Base-by-base conservation (phyloP, 2,113 vertebrate genomes). In the Etheostoma cragini region DNA sequence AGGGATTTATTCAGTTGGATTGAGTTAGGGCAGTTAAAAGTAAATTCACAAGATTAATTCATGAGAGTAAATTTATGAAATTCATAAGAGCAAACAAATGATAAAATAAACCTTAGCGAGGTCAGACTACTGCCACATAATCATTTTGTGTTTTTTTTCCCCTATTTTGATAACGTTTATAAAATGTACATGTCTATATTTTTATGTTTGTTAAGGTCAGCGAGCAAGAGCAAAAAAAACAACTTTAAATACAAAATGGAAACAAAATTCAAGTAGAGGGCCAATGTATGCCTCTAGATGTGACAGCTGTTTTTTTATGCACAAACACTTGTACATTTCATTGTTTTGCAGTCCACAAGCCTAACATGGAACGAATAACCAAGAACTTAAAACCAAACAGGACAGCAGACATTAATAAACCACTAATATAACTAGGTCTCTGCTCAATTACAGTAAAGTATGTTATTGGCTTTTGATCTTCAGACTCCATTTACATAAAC, bases 301-400 rank as follows among this genome's bases (percentile, higher is more conserved):
- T 42, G 19, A 38, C 7, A 6, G 35, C 30, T 22, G 12, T 63
- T 63, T 68, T 17, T 14, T n/a, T 26, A 64, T 62, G 26, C 62
- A 46, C 30, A 82, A 80, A 72, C 69, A 45, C 65, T 54, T 60
- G 13, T 21, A 15, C 61, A 62, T 49, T 67, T 79, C 56, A 68
- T 62, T 80, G 49, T 69, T 10, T 60, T 76, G 53, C 17, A 8
- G 33, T 65, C 63, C 71, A 53, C 30, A 67, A 52, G 7, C 26
- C 56, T 71, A 82, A 57, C 21, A 46, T 79, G 62, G 45, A 5
- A 82, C 75, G 61, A 80, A 79, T 71, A 71, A 71, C 35, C 33
- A 64, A 50, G 50, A 71, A 62, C 78, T 65, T 21, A 54, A 22
- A 86, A 60, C 57, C 47, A 76, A 79, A 87, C 46, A 71, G 54